Evolutionary conservation across 1,140 invertebrate genomes (phyloP).

Genomic region (Tetramorium alpestre): DNA sequence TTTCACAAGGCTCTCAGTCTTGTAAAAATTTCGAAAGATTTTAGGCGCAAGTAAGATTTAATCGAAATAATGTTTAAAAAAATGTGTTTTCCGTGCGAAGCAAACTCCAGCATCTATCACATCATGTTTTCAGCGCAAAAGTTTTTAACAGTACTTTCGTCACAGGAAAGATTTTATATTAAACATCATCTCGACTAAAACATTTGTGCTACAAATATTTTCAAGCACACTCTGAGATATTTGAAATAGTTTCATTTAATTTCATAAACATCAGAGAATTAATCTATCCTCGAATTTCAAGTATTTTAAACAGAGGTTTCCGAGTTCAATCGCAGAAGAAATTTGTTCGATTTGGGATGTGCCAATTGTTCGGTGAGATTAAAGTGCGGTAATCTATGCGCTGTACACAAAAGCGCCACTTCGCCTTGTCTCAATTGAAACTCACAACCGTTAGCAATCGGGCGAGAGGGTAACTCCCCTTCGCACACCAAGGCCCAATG

Average conservation of each 20-base stretch:
- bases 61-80: background rate
- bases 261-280: background rate
- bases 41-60: background rate
- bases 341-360: slow-evolving; percentile 98
- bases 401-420: slow-evolving; percentile 94
- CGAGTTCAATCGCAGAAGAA: slow-evolving; percentile 96
- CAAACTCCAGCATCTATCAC: background rate
- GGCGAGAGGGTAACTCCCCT: slow-evolving; percentile 92
- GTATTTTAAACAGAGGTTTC: slow-evolving; percentile 96
- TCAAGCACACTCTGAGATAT: background rate
- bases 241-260: background rate
- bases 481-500: slow-evolving; percentile 98
- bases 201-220: background rate
- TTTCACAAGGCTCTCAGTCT: background rate
- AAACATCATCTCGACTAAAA: background rate
- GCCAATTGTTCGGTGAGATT: slow-evolving; percentile 97
- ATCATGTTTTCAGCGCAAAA: background rate
- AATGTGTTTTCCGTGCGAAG: background rate
- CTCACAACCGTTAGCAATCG: slow-evolving; percentile 92
- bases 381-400: slow-evolving; percentile 95
- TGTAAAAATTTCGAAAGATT: background rate
- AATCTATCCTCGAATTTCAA: background rate
- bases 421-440: slow-evolving; percentile 98
- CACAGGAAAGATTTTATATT: background rate
- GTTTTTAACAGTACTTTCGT: background rate